These are phyloP conservation scores for Ceyx margarethae DNA, from an alignment of 2,113 vertebrate species.

Conservation along the genomic window DNA sequence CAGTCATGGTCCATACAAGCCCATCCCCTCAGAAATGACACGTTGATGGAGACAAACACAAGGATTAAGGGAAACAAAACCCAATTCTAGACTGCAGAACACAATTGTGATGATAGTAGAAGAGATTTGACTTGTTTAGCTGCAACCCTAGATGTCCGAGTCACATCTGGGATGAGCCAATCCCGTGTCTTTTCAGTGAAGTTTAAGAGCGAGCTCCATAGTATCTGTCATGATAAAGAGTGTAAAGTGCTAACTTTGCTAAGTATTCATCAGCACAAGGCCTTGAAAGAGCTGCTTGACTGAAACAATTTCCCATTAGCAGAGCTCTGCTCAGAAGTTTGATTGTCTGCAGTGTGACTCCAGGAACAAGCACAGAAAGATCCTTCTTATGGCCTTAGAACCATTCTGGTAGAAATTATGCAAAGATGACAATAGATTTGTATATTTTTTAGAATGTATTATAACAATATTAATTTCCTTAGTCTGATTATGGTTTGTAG, in stretches of 20 bases:
- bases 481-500: not conserved
- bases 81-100: not conserved
- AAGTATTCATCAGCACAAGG: not conserved
- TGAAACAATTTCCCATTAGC: not conserved
- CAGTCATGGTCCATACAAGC: not conserved
- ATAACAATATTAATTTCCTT: not conserved
- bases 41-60: not conserved
- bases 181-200: not conserved
- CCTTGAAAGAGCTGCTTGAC: not conserved
- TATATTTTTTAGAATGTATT: not conserved
- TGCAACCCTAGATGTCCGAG: not conserved
- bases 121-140: not conserved
- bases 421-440: too few species aligned
- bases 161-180: constrained; percentile 40
- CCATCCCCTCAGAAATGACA: not conserved
- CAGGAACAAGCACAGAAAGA: not conserved
- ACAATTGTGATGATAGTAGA: not conserved
- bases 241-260: not conserved
- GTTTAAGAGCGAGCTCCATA: not conserved
- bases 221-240: not conserved
- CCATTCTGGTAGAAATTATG: not conserved
- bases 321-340: not conserved
- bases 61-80: not conserved
- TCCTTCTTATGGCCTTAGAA: not conserved
- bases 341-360: not conserved